Conservation (phyloP, 1,140 invertebrate species). For the Melipona quadrifasciata region DNA sequence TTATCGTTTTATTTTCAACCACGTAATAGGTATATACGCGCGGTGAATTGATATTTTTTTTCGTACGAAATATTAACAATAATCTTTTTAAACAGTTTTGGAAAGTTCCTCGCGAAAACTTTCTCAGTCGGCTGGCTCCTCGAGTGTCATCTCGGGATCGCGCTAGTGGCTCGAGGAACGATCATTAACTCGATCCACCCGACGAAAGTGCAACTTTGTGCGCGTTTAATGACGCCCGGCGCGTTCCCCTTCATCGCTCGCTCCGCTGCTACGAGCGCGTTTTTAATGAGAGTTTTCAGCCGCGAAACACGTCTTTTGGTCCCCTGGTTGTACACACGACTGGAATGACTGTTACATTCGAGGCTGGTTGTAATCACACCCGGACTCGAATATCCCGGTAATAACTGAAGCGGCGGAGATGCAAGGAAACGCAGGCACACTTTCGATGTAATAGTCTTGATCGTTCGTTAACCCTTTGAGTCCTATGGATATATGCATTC, state of each 20-base stretch:
- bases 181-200: slow-evolving; percentile 32
- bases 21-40: no score
- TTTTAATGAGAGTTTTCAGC: slow-evolving; percentile 48
- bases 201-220: slow-evolving; percentile 34
- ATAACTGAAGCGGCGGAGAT: not conserved
- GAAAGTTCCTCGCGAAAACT: no score
- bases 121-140: not conserved
- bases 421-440: not conserved
- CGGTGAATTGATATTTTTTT: no score
- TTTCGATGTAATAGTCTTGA: not conserved
- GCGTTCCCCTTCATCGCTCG: not conserved
- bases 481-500: no score
- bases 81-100: no score
- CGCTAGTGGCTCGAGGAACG: not conserved
- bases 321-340: not conserved
- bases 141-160: not conserved
- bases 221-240: slow-evolving; percentile 32
- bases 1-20: not conserved
- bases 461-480: not conserved
- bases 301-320: slow-evolving; percentile 31
- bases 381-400: not conserved
- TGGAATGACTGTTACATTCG: slow-evolving; percentile 15
- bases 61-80: no score
- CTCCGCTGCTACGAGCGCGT: slow-evolving; percentile 10
- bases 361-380: slow-evolving; percentile 24